These are phyloP conservation scores for Oopsacas minuta DNA, from an alignment of 37 sponge, comb jelly and placozoan species.

Conservation along the genomic window DNA sequence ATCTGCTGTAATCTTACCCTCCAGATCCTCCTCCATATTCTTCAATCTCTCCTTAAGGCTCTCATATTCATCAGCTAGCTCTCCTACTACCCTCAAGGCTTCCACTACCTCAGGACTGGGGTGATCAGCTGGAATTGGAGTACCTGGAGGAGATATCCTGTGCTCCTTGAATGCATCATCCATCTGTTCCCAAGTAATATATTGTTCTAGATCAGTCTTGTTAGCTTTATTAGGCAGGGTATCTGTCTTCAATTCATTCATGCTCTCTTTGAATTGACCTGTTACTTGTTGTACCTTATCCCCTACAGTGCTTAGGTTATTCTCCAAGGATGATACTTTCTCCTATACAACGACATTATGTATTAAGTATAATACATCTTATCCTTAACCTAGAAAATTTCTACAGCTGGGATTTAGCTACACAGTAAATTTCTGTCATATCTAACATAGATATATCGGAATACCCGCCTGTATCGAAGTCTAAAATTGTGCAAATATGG, in stretches of 20 bases:
- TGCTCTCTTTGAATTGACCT: conserved; percentile 19
- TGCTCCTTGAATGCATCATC: conserved; percentile 37
- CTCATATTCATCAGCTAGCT: conserved; percentile 33
- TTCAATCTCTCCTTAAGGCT: conserved; percentile 26
- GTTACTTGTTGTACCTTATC: not conserved
- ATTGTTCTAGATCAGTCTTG: conserved; percentile 24
- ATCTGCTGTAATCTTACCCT: not conserved
- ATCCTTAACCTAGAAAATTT: too few species aligned
- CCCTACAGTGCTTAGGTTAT: not conserved
- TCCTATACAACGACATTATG: not conserved
- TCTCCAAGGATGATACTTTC: not conserved
- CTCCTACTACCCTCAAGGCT: conserved; percentile 29
- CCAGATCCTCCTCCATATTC: conserved; percentile 24
- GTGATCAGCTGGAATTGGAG: conserved; percentile 23
- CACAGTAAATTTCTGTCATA: too few species aligned
- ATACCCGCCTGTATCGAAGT: too few species aligned
- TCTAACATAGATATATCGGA: too few species aligned
- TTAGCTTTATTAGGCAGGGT: conserved; percentile 25
- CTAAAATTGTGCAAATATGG: too few species aligned
- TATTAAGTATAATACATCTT: too few species aligned
- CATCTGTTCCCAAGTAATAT: conserved; percentile 31
- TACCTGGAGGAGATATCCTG: not conserved
- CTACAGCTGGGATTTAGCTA: too few species aligned
- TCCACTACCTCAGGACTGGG: conserved; percentile 34
- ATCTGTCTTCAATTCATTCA: conserved; percentile 31